Evolutionary conservation across 2,113 vertebrate species (phyloP).

Genomic region (Benitochromis conjunctus): DNA sequence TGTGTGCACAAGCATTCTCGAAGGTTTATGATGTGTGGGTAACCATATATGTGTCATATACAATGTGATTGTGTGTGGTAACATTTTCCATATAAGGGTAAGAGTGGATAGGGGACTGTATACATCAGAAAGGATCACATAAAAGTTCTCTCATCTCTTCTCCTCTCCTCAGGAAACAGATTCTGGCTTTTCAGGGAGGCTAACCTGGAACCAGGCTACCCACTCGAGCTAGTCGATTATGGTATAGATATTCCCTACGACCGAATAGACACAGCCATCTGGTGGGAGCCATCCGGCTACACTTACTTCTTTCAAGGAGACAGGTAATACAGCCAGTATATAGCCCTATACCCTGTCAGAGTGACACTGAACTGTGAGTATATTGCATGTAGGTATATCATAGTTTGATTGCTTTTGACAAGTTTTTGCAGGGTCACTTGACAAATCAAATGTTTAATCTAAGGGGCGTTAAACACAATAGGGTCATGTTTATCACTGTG

Average conservation of each 20-base stretch:
- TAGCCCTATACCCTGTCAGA: neutral
- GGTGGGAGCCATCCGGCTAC: constrained; percentile 95
- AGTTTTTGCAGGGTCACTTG: neutral
- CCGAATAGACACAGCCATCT: constrained; percentile 87
- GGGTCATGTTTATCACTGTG: neutral
- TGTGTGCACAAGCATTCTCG: neutral
- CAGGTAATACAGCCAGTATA: constrained; percentile 70
- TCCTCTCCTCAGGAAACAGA: constrained; percentile 73
- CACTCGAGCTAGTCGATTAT: constrained; percentile 81
- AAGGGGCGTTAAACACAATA: neutral
- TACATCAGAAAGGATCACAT: neutral
- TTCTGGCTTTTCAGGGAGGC: constrained; percentile 96
- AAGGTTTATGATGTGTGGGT: neutral
- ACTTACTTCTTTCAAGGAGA: constrained; percentile 95
- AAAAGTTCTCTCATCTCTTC: neutral
- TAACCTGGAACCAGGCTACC: constrained; percentile 88
- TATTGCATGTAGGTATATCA: neutral
- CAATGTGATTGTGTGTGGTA: neutral
- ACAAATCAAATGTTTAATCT: neutral
- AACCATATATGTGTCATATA: neutral
- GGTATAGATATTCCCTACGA: constrained; percentile 88
- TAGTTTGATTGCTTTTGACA: neutral
- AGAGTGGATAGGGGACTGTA: neutral
- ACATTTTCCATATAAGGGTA: constrained; percentile 11
- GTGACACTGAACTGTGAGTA: neutral